These are phyloP conservation scores for Lasiurus cinereus DNA, from an alignment of 2,113 vertebrate genomes.

Conservation along the genomic window DNA sequence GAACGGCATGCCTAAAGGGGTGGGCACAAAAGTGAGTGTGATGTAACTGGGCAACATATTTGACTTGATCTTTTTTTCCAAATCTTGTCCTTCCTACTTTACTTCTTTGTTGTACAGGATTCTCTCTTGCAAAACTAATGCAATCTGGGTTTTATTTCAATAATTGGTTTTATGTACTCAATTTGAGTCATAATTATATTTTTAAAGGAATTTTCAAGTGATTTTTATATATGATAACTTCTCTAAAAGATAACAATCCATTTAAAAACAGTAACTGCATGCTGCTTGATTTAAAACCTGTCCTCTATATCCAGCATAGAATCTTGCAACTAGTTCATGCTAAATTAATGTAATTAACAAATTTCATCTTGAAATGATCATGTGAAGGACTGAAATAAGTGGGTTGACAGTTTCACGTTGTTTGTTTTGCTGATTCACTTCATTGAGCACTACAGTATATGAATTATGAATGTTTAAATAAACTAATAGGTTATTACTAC, in stretches of 20 bases:
- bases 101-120: background rate
- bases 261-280: background rate
- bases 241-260: background rate
- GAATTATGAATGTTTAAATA: background rate
- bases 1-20: background rate
- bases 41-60: background rate
- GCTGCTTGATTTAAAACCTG: background rate
- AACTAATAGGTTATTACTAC: background rate
- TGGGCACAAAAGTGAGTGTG: background rate
- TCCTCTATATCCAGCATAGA: background rate
- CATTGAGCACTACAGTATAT: background rate
- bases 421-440: background rate
- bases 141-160: background rate
- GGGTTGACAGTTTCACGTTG: background rate
- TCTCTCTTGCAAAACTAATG: background rate
- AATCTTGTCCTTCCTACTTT: background rate
- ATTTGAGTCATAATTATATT: background rate
- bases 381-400: background rate
- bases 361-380: background rate
- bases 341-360: background rate
- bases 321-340: background rate
- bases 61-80: background rate
- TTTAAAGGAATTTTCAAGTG: background rate
- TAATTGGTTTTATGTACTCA: background rate
- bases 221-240: background rate